Conservation (phyloP, 2,797 vertebrate species). For the Leuciscus waleckii region DNA sequence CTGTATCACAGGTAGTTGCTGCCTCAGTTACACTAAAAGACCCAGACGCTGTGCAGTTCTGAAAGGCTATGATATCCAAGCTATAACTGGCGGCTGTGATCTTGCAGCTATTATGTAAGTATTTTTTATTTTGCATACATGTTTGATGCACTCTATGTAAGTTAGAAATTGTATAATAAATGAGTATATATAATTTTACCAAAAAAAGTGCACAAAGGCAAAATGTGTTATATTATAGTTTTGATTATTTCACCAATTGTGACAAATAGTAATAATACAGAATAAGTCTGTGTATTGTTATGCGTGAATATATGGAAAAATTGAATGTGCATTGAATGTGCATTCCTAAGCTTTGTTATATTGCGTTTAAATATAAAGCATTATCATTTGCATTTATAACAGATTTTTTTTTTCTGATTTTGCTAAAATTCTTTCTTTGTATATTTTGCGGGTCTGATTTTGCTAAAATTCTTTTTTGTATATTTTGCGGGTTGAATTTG, state of each 20-base stretch:
- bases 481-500: neutral
- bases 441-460: neutral
- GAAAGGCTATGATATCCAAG: constrained; percentile 69
- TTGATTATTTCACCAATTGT: neutral
- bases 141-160: neutral
- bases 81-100: constrained; percentile 70
- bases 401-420: too few species aligned
- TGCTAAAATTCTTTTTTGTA: neutral
- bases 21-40: constrained; percentile 61
- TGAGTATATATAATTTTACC: neutral
- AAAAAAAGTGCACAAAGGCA: neutral
- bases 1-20: constrained; percentile 69
- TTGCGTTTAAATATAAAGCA: neutral
- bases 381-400: neutral
- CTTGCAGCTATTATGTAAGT: constrained; percentile 77
- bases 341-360: neutral
- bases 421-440: neutral
- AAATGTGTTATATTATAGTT: neutral
- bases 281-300: neutral
- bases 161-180: neutral
- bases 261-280: too few species aligned
- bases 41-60: constrained; percentile 48
- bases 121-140: neutral
- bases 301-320: neutral
- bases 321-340: neutral